Percentiles rank a stretch among this genome's conserved stretches.
These are phyloP conservation scores for Chloropsis hardwickii DNA, from an alignment of 2,113 vertebrate species.

Conservation along the genomic window DNA sequence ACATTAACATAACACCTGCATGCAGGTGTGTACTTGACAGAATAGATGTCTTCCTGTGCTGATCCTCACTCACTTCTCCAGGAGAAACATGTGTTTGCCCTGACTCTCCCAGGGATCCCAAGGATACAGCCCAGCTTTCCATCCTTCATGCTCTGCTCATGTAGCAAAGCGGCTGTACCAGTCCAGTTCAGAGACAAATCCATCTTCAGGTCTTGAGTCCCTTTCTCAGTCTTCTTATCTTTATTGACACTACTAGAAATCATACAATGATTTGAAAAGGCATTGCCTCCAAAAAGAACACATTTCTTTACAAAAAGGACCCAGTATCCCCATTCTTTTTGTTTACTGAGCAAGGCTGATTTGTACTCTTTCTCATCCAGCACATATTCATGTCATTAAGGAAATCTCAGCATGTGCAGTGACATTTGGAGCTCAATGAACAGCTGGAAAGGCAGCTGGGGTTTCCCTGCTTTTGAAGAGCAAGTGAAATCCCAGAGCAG, in stretches of 20 bases:
- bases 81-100: neutral
- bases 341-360: neutral
- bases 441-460: conserved; percentile 45
- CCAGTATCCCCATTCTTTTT: neutral
- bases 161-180: neutral
- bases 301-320: neutral
- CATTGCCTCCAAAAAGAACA: neutral
- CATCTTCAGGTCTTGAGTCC: neutral
- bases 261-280: neutral
- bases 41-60: accelerated
- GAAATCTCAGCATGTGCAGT: conserved; percentile 18
- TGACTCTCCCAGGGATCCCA: neutral
- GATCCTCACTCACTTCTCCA: neutral
- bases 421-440: neutral
- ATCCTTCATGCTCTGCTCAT: neutral
- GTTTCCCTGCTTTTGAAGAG: neutral
- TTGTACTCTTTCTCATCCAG: neutral
- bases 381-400: neutral
- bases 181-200: neutral
- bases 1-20: neutral
- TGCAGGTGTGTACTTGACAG: neutral
- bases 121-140: neutral
- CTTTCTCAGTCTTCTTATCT: neutral
- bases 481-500: neutral
- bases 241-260: neutral